Evolutionary conservation across 2,113 vertebrate species (phyloP), one percentile per base, ranked within the genome.

Genomic region (Dipodomys merriami): DNA sequence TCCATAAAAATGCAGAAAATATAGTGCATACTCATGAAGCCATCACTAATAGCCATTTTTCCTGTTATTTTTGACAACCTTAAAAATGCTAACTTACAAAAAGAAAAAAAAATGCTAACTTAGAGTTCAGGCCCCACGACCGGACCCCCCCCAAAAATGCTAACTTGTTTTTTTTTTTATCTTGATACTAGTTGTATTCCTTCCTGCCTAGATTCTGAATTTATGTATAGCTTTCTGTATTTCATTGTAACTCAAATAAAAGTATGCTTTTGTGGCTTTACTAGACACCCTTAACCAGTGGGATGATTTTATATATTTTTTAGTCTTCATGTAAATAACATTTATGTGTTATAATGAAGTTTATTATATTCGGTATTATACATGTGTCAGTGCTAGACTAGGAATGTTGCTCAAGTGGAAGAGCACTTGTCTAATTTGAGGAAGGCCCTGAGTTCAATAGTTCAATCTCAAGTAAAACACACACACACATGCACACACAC

Each of bases 1-100:
- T 18, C n/a, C 20, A 85, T 64, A 46, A 57, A 87, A 85, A 27
- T 93, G 67, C 1, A 72, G 53, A 95, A 91, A 89, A 86, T 84
- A 73, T 73, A 67, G 29, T 57, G 23, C n/a, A 72, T 22, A 79
- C 10, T 76, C n/a, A 94, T 23, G 29, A 30, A 65, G 5, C 0
- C 27, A 60, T 72, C 12, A 76, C 60, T 8, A 44, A 6, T 89
- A 72, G 65, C 29, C 62, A 77, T 86, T 90, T 76, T 81, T 16
- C 4, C 65, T 85, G 3, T 83, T 78, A 74, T 73, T 77, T 30
- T 8, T 78, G 44, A 92, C 22, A 81, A 78, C 35, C 87, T 94
- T 67, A 46, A 57, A 86, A 86, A 89, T 73, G 27, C 29, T 30
- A 10, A 53, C 44, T 62, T 88, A 69, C 90, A 91, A 20, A 49